These are phyloP conservation scores for Anastrepha ludens DNA, from an alignment of 1,140 invertebrate genomes.

Conservation along the genomic window DNA sequence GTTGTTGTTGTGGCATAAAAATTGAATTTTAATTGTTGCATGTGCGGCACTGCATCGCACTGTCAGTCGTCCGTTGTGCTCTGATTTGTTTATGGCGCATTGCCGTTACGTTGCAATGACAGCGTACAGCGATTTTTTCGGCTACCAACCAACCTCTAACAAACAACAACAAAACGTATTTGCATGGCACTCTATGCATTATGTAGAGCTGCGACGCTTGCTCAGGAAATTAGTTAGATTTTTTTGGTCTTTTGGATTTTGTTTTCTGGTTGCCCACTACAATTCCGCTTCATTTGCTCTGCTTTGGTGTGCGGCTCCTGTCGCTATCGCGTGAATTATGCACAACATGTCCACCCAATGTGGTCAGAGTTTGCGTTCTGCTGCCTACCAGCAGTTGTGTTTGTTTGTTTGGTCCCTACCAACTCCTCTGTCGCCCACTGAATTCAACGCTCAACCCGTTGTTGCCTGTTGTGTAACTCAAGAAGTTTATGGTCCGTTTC, in stretches of 20 bases:
- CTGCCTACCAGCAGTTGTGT: not conserved
- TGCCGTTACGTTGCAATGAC: constrained; percentile 45
- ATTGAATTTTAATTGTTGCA: constrained; percentile 47
- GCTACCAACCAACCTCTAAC: not conserved
- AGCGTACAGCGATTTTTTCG: constrained; percentile 25
- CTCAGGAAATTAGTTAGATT: not conserved
- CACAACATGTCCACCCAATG: constrained; percentile 46
- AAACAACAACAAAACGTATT: not conserved
- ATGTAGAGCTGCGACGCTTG: not conserved
- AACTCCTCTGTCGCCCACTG: not conserved
- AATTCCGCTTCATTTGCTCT: constrained; percentile 31
- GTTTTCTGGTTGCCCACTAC: not conserved
- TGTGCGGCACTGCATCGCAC: not conserved
- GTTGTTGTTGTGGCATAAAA: constrained; percentile 16
- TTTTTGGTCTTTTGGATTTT: not conserved
- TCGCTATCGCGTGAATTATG: constrained; percentile 50
- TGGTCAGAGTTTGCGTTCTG: not conserved
- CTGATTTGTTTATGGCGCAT: constrained; percentile 52
- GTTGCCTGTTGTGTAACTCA: constrained; percentile 38
- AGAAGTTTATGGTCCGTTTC: constrained; percentile 50
- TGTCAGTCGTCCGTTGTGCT: constrained; percentile 41
- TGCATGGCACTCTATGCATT: not conserved
- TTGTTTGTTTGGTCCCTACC: not conserved
- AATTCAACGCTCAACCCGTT: not conserved
- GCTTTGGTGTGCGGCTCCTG: constrained; percentile 32